phyloP scores from a whole-genome alignment of 2,888 invertebrate genomes.

The Mythimna pallens region DNA sequence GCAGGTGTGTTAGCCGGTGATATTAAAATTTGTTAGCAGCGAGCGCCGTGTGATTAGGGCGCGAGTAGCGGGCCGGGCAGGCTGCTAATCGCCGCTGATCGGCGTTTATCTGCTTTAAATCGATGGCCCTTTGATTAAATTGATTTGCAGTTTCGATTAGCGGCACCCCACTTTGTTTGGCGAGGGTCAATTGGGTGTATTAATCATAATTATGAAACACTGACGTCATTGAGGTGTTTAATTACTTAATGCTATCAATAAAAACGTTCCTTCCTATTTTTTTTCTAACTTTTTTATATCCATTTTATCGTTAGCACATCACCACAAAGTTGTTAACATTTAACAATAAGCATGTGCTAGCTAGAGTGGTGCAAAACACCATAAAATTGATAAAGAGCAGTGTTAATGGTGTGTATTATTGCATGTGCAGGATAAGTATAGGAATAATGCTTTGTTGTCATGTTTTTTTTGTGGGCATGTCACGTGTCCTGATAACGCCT shows the following conservation, averaged over 20 bases:
- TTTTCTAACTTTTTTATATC: neutral
- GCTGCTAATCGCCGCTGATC: constrained; percentile 71
- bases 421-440: constrained; percentile 9
- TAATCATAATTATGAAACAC: constrained; percentile 48
- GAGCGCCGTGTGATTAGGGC: constrained; percentile 69
- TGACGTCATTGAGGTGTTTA: constrained; percentile 37
- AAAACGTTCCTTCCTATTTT: constrained; percentile 6
- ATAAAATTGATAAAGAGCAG: constrained; percentile 12
- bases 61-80: constrained; percentile 75
- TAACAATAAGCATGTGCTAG: neutral
- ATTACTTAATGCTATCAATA: constrained; percentile 29
- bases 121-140: constrained; percentile 74
- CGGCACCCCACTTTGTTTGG: constrained; percentile 32
- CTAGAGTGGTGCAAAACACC: constrained; percentile 13
- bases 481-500: neutral
- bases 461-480: neutral
- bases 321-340: constrained; percentile 20
- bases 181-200: constrained; percentile 30
- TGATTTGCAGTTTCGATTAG: constrained; percentile 56
- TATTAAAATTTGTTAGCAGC: constrained; percentile 81
- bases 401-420: constrained; percentile 22
- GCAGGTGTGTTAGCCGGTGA: constrained; percentile 78
- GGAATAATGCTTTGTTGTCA: constrained; percentile 12
- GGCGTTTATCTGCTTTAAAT: constrained; percentile 75
- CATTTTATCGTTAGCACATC: neutral